Conservation (phyloP, 2,888 invertebrate species). For the Acanthosoma haemorrhoidale region DNA sequence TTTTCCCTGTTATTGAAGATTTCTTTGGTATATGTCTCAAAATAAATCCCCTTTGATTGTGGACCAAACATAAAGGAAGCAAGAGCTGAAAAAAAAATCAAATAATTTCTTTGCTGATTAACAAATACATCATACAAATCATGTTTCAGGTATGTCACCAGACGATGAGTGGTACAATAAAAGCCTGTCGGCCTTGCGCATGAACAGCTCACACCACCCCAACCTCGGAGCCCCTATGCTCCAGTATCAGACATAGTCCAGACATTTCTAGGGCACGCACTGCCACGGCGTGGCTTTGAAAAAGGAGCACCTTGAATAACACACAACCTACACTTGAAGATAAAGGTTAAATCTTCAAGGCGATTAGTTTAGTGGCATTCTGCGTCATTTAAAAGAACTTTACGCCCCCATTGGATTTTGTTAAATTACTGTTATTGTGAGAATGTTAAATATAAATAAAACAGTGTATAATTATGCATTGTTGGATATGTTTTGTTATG, state of each 20-base stretch:
- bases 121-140: too few species aligned
- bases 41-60: too few species aligned
- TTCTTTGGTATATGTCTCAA: too few species aligned
- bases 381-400: background rate
- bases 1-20: too few species aligned
- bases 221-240: constrained; percentile 94
- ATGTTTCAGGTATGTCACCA: constrained; percentile 74
- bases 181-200: constrained; percentile 90
- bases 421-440: constrained; percentile 4
- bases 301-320: constrained; percentile 3
- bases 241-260: constrained; percentile 85
- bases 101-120: too few species aligned
- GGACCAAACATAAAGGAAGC: too few species aligned
- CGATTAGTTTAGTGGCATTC: background rate
- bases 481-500: background rate
- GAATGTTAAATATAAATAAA: background rate
- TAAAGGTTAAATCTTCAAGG: background rate
- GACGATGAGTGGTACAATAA: constrained; percentile 99
- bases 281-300: constrained; percentile 13
- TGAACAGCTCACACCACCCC: constrained; percentile 94
- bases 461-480: background rate
- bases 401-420: background rate
- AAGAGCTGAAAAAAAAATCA: too few species aligned
- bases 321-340: background rate
- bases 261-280: constrained; percentile 23